Base-by-base conservation (phyloP, 2,888 invertebrate species). In the Agrenia bidenticulata region DNA sequence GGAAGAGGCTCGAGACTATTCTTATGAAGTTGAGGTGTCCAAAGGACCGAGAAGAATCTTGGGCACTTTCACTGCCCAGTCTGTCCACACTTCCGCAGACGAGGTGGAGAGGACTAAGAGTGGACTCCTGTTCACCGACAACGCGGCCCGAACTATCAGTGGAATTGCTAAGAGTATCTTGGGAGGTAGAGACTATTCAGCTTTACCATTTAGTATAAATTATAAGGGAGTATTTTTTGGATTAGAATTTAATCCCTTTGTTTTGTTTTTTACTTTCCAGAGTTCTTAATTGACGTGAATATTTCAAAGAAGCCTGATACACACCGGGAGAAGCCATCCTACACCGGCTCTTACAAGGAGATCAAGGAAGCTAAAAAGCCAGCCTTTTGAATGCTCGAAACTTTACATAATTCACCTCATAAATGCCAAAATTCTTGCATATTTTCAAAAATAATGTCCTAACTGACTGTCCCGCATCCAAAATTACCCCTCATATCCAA, bases 1-100 rank as follows among this genome's bases (percentile, higher is more conserved):
- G 0, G 68, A 64, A 27, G 70, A 72, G 45, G 69, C 70, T 5
- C 50, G 42, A 15, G 23, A 64, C 1, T 73, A 66, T 45, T 37
- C 55, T 9, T 67, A 65, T 32, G 63, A 69, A 11, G 67, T 72
- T 21, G 68, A 69, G 32, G n/a, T 70, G 11, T 68, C 41, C 50
- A 69, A 66, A 53, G 61, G 61, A 1, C 13, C 17, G 7, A 41
- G 45, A 19, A 45, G 21, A 21, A 66, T 66, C 24, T 32, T 37
- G 27, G 71, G 66, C 26, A 65, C 61, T n/a, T 68, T 62, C 21
- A 66, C 69, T 13, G 69, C 69, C 2, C 67, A 68, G n/a, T 70
- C 71, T 2, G 50, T 71, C 41, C 67, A 69, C 37, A 60, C 49
- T 9, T 23, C 49, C 7, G 42, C 54, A n/a, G 64, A 64, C 26